A percentile compares a stretch with the other conserved stretches of the same genome.
Conservation (phyloP, 2,888 invertebrate genomes). For the Ormia ochracea region DNA sequence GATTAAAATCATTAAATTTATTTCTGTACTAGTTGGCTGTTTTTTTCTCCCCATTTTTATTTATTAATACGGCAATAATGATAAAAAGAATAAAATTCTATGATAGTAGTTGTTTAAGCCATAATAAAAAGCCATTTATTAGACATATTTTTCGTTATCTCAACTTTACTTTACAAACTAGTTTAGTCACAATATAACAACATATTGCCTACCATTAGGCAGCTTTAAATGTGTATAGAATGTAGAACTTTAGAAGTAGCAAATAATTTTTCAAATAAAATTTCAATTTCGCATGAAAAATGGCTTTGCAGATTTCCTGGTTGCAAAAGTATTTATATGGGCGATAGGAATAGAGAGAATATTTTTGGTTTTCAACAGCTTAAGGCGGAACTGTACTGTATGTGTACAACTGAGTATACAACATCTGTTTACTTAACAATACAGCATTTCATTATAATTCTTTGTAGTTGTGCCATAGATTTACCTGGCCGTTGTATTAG, state of each 20-base stretch:
- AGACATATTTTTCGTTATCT: slow-evolving; percentile 22
- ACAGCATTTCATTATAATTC: slow-evolving; percentile 21
- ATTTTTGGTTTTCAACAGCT: slow-evolving; percentile 11
- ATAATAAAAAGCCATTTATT: slow-evolving; percentile 15
- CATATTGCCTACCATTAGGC: not conserved
- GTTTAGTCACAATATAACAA: not conserved
- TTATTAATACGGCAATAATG: slow-evolving; percentile 8
- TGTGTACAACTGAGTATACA: not conserved
- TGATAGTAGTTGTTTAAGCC: slow-evolving; percentile 33
- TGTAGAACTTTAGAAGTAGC: not conserved
- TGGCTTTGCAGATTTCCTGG: not conserved
- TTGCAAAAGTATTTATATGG: not conserved
- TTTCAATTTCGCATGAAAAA: not conserved
- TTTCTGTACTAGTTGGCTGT: slow-evolving; percentile 32
- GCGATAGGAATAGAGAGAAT: not conserved
- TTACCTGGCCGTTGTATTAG: not conserved
- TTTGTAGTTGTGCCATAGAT: not conserved
- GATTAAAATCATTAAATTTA: slow-evolving; percentile 33
- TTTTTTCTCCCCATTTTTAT: slow-evolving; percentile 18
- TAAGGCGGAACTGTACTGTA: not conserved
- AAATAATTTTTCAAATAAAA: not conserved
- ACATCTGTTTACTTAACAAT: slow-evolving; percentile 29
- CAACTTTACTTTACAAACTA: not conserved
- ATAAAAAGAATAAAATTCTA: slow-evolving; percentile 45
- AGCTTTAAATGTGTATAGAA: not conserved